These are phyloP conservation scores for Acanthosepion pharaonis DNA, from an alignment of 2,888 invertebrate species.

Conservation along the genomic window DNA sequence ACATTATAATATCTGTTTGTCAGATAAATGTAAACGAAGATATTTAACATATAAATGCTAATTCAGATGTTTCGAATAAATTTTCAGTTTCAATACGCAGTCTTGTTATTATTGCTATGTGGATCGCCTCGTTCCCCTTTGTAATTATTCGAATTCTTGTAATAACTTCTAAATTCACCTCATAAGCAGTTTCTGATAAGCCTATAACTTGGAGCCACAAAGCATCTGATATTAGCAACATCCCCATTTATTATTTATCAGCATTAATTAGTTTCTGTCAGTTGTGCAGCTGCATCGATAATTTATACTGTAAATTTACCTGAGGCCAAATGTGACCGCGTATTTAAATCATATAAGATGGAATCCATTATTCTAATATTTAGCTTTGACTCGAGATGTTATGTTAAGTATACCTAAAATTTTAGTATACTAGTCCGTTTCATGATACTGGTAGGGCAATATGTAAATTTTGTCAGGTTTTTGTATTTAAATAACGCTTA, in stretches of 20 bases:
- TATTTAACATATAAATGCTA: neutral
- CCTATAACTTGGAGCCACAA: neutral
- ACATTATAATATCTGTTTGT: too few relatives aligned
- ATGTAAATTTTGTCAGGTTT: too few relatives aligned
- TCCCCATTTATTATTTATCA: neutral
- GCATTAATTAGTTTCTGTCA: neutral
- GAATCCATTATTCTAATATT: neutral
- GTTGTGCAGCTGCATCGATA: neutral
- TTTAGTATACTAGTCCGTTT: too few relatives aligned
- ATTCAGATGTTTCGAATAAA: neutral
- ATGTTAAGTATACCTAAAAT: neutral
- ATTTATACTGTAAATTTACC: neutral
- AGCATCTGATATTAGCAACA: neutral
- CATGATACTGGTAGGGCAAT: too few relatives aligned
- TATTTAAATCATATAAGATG: neutral
- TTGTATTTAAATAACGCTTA: too few relatives aligned
- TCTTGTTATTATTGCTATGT: neutral
- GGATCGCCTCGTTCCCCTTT: neutral
- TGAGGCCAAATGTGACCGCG: constrained; percentile 4
- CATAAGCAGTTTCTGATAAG: neutral
- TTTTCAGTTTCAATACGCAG: too few relatives aligned
- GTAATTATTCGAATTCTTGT: neutral
- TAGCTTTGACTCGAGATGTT: neutral
- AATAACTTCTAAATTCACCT: neutral
- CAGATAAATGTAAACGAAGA: neutral